Base-by-base conservation (phyloP, 2,888 invertebrate species). In the Drosophila robusta region DNA sequence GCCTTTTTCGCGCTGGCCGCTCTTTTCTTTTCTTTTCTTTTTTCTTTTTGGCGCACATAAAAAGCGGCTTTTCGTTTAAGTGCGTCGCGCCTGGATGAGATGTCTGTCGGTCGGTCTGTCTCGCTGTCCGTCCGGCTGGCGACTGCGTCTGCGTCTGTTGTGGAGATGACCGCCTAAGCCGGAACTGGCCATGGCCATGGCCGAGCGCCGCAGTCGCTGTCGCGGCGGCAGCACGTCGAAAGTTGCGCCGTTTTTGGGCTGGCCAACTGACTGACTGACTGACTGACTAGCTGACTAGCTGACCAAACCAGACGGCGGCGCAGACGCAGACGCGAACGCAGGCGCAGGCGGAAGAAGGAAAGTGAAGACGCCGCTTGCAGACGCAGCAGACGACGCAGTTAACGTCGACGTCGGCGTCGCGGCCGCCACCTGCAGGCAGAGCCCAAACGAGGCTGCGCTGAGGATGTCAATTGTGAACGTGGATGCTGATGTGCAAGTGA, bases 241-340 rank as follows among this genome's bases (percentile, higher is more conserved):
- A 85, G 84, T 85, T 88, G 86, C 78, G 78, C 86, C 75, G 88
- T 78, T 80, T 85, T 87, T 87, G 86, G 85, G 86, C 83, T 88
- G 80, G 68, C 78, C 76, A 86, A 73, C 44, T 73, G 73, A 50
- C 71, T 70, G 60, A 55, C 71, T 78, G 62, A 55, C 70, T 61
- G 70, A 47, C 44, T 36, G 51, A 42, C 69, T 64, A 60, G 61
- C 68, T 76, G 65, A 61, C 70, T 65, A 70, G 67, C 56, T 55
- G 73, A 54, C 60, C 70, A 79, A 76, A 65, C 65, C 29, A 69
- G 46, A 57, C 34, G 36, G 44, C 65, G 72, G 46, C 41, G 36
- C 39, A 34, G 36, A 54, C 47, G 44, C 26, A 18, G 39, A 44
- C 26, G 46, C 52, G 50, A 22, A 57, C 46, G 47, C 49, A 58